These are phyloP conservation scores for Torymus texanus DNA, from an alignment of 2,888 invertebrate genomes.

Conservation along the genomic window DNA sequence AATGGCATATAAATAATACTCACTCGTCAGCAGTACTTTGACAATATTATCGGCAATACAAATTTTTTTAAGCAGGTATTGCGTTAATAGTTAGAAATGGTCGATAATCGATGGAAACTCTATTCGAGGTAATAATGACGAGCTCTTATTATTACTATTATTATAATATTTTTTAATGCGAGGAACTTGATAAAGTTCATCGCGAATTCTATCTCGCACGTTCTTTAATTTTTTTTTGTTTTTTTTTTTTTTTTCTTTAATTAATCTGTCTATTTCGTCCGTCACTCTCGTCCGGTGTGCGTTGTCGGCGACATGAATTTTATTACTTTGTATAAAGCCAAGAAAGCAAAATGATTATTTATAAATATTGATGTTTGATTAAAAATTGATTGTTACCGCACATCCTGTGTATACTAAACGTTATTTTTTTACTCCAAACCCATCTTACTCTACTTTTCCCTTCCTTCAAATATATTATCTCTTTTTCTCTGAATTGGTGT, in stretches of 20 bases:
- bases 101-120: constrained; percentile 11
- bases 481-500: neutral
- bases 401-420: constrained; percentile 55
- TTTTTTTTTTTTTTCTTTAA: too few species aligned
- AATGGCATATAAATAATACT: too few species aligned
- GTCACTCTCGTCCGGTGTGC: constrained; percentile 52
- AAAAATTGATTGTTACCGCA: constrained; percentile 73
- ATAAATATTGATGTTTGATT: constrained; percentile 72
- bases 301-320: constrained; percentile 57
- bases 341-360: constrained; percentile 73
- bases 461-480: neutral
- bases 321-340: constrained; percentile 62
- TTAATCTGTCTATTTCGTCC: constrained; percentile 35
- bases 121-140: constrained; percentile 17
- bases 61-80: neutral
- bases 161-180: constrained; percentile 19
- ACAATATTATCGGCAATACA: too few species aligned
- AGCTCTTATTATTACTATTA: constrained; percentile 4
- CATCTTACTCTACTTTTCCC: constrained; percentile 3
- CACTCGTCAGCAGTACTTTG: too few species aligned
- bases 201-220: constrained; percentile 30
- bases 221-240: constrained; percentile 14
- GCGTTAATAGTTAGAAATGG: constrained; percentile 19
- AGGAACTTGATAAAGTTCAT: constrained; percentile 28
- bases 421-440: constrained; percentile 54